These are phyloP conservation scores for Lasioglossum malachurum DNA, from an alignment of 2,888 invertebrate species.

Conservation along the genomic window DNA sequence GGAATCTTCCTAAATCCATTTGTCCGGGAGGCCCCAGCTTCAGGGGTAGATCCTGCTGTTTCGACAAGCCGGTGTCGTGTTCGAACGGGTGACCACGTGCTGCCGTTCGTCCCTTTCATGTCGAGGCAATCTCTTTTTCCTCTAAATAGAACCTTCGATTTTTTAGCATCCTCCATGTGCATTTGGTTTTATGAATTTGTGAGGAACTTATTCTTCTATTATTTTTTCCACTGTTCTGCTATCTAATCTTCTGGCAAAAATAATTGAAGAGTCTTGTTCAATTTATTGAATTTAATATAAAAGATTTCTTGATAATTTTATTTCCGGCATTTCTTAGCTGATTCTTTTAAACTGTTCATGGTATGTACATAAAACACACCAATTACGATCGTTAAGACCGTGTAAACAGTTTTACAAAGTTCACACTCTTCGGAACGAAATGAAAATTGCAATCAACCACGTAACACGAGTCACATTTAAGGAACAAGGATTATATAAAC, in stretches of 20 bases:
- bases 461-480: neutral
- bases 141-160: neutral
- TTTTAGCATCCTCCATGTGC: neutral
- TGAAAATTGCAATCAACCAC: neutral
- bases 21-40: slow-evolving; percentile 66
- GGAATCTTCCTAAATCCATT: slow-evolving; percentile 72
- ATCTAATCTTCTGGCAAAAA: no score
- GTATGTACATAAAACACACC: neutral
- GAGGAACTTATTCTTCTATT: no score
- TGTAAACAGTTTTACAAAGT: neutral
- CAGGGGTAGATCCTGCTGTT: slow-evolving; percentile 73
- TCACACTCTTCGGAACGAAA: neutral
- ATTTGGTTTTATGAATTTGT: no score
- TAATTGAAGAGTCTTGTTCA: no score
- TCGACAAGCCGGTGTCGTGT: slow-evolving; percentile 78
- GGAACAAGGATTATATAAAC: neutral
- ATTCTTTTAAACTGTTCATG: neutral
- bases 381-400: no score
- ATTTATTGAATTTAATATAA: no score
- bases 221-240: no score
- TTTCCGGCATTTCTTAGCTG: neutral
- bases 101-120: slow-evolving; percentile 53
- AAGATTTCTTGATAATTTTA: neutral
- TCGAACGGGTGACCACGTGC: slow-evolving; percentile 74
- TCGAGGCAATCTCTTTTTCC: neutral